phyloP scores from a whole-genome alignment of 35 echinoderm and acorn worm genomes.

The Nesometra sesokonis region DNA sequence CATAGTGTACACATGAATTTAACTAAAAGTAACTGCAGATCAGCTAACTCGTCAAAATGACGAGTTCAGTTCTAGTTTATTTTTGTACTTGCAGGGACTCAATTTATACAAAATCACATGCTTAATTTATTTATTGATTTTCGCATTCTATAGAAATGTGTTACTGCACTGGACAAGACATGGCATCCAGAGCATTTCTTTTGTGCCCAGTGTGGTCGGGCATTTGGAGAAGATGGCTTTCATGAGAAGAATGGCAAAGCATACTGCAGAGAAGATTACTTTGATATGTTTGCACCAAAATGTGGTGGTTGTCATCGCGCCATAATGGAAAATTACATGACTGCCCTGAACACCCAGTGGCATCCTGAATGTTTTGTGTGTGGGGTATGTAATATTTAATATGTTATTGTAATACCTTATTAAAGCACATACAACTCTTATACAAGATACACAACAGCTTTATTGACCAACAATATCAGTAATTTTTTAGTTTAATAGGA shows the following conservation, averaged over 20 bases:
- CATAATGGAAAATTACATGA: constrained; percentile 98
- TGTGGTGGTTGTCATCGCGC: constrained; percentile 84
- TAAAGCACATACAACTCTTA: too few species aligned
- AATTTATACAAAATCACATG: background rate
- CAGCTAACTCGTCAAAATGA: too few species aligned
- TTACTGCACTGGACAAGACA: constrained; percentile 91
- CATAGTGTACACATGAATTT: too few species aligned
- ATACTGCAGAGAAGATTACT: constrained; percentile 91
- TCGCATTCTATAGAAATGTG: constrained; percentile 46
- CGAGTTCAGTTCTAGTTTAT: too few species aligned
- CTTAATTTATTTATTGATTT: background rate
- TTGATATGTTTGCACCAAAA: constrained; percentile 96
- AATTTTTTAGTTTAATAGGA: too few species aligned
- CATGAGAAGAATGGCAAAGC: constrained; percentile 94
- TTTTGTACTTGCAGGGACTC: too few species aligned
- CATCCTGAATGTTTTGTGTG: constrained; percentile 98
- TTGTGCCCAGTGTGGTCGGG: constrained; percentile 86
- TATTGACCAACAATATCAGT: too few species aligned
- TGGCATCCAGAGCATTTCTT: constrained; percentile 99
- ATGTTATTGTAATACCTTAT: background rate
- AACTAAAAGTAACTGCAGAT: too few species aligned
- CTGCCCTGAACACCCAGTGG: constrained; percentile 93
- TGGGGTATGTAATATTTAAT: constrained; percentile 32
- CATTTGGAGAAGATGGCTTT: constrained; percentile 80
- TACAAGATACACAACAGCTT: too few species aligned